These are phyloP conservation scores for Orthosia incerta DNA, from an alignment of 2,888 invertebrate species.

Conservation along the genomic window DNA sequence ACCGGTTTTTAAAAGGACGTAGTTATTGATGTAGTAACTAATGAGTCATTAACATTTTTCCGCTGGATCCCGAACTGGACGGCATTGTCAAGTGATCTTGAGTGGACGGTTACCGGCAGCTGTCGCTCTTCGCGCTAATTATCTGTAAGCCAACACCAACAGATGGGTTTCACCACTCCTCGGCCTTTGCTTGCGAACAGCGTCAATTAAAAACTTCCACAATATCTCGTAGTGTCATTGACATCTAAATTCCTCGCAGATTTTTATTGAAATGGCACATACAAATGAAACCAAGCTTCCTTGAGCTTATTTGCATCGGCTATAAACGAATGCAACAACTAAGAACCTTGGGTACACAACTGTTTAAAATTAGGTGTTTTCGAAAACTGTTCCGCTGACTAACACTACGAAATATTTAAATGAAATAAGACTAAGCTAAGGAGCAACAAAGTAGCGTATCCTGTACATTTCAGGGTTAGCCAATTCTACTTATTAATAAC, in stretches of 20 bases:
- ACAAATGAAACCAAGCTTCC: constrained; percentile 43
- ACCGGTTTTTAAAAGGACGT: constrained; percentile 2
- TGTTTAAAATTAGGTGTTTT: constrained; percentile 53
- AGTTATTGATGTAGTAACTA: constrained; percentile 24
- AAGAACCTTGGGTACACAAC: constrained; percentile 40
- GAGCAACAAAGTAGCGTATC: constrained; percentile 37
- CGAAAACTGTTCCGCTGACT: constrained; percentile 53
- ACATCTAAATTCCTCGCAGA: constrained; percentile 63
- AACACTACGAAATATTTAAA: constrained; percentile 42
- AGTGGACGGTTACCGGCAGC: constrained; percentile 76
- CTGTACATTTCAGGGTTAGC: constrained; percentile 41
- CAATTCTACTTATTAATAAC: constrained; percentile 58
- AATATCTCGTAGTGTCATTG: constrained; percentile 71
- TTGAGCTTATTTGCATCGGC: constrained; percentile 36
- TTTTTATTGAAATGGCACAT: constrained; percentile 52
- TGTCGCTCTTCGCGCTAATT: constrained; percentile 83
- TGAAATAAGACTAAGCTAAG: constrained; percentile 36
- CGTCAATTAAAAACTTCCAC: constrained; percentile 70
- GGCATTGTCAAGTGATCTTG: constrained; percentile 71
- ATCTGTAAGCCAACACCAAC: constrained; percentile 81
- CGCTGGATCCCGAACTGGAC: constrained; percentile 47
- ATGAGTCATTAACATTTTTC: constrained; percentile 54
- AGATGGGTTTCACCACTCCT: constrained; percentile 75
- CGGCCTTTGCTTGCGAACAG: constrained; percentile 76
- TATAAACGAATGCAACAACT: constrained; percentile 16